Percentiles rank a stretch among this genome's conserved stretches.
phyloP scores from a whole-genome alignment of 1,140 invertebrate genomes.

The Diorhabda elongata region DNA sequence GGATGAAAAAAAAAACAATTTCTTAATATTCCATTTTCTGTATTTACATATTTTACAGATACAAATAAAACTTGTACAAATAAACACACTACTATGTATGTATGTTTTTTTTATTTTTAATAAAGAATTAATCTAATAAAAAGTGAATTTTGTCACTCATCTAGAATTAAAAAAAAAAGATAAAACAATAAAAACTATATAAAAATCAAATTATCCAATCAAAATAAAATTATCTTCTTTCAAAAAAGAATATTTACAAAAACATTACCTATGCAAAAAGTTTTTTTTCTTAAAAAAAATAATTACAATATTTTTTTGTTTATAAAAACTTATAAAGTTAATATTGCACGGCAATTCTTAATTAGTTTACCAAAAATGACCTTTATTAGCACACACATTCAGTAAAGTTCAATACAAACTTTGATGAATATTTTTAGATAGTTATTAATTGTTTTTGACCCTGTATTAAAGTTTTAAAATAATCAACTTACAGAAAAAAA shows the following conservation, averaged over 20 bases:
- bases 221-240: too few species aligned
- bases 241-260: too few species aligned
- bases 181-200: too few species aligned
- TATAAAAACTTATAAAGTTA: neutral
- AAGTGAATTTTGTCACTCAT: neutral
- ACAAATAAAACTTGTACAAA: constrained; percentile 3
- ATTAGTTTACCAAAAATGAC: neutral
- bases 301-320: neutral
- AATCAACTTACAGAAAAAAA: too few species aligned
- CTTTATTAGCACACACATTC: neutral
- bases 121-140: neutral
- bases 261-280: too few species aligned
- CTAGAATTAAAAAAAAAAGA: neutral
- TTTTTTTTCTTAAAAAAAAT: neutral
- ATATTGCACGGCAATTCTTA: neutral
- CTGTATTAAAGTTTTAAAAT: too few species aligned
- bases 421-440: too few species aligned
- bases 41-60: neutral
- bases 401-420: too few species aligned
- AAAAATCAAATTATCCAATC: too few species aligned
- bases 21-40: neutral
- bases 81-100: neutral
- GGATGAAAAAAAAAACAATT: neutral
- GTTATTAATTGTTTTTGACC: too few species aligned
- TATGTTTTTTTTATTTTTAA: neutral